Conservation (phyloP, 2,797 vertebrate species). For the Myioborus melanocephalus region DNA sequence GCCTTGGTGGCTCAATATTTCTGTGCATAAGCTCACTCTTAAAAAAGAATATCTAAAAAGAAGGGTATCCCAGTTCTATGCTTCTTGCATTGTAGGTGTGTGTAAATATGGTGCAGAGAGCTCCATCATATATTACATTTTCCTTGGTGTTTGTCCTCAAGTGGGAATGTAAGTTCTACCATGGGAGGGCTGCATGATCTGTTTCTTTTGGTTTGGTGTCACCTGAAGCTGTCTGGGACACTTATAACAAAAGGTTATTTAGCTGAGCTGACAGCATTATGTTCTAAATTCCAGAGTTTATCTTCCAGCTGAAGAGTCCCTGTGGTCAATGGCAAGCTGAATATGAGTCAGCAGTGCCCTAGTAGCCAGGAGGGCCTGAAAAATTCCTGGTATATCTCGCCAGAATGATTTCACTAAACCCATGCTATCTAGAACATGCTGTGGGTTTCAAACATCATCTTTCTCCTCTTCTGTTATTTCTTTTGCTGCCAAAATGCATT, state of each 20-base stretch:
- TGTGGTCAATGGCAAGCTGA: neutral
- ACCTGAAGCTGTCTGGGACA: neutral
- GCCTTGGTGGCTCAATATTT: neutral
- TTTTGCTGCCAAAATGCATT: neutral
- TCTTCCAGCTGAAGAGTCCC: neutral
- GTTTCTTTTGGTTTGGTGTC: neutral
- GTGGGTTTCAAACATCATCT: neutral
- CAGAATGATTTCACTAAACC: neutral
- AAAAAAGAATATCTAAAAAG: neutral
- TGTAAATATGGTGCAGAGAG: neutral
- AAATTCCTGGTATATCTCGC: neutral
- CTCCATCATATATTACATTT: neutral
- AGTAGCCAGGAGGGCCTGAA: neutral
- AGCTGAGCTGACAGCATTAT: neutral
- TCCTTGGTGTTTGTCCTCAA: neutral
- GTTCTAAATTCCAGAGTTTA: neutral
- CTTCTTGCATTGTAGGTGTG: neutral
- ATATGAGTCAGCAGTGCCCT: neutral
- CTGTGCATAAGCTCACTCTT: neutral
- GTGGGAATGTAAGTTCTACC: neutral
- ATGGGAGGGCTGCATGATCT: neutral
- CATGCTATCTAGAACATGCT: neutral
- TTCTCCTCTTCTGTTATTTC: neutral
- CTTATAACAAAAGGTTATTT: neutral
- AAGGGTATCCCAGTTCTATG: neutral